Conservation (phyloP, 2,797 vertebrate genomes). For the Sebastes ruberrimus region DNA sequence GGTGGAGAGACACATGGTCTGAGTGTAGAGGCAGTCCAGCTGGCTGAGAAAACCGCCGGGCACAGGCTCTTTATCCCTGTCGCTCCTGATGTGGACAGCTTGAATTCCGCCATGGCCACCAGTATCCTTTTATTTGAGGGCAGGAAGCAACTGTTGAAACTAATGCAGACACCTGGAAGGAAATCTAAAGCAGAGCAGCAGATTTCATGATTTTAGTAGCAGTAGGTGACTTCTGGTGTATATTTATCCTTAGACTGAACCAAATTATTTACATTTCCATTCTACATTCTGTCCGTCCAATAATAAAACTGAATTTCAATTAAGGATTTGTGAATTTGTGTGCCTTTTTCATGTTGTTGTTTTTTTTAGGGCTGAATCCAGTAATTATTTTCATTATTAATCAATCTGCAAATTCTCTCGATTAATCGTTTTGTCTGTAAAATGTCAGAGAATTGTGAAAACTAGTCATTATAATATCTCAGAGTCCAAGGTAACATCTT, state of each 20-base stretch:
- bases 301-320: constrained; percentile 27
- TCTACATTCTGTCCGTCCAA: not conserved
- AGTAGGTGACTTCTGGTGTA: not conserved
- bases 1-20: constrained; percentile 90
- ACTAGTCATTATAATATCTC: not conserved
- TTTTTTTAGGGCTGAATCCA: not conserved
- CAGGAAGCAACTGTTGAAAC: constrained; percentile 84
- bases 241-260: not conserved
- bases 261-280: not conserved
- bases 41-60: constrained; percentile 84
- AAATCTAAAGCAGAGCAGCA: constrained; percentile 22
- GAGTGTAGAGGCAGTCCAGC: constrained; percentile 82
- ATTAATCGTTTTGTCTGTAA: not conserved
- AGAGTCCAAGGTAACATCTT: not conserved
- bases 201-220: constrained; percentile 4
- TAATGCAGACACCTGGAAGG: constrained; percentile 41
- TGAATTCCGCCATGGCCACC: constrained; percentile 93
- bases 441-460: not conserved
- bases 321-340: not conserved
- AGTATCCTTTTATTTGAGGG: constrained; percentile 93
- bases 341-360: not conserved
- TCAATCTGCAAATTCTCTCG: not conserved
- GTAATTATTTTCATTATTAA: not conserved
- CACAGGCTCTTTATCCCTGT: constrained; percentile 87
- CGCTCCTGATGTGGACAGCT: constrained; percentile 86